Evolutionary conservation across 2,888 invertebrate species (phyloP).

Genomic region (Drosophila peninsularis): DNA sequence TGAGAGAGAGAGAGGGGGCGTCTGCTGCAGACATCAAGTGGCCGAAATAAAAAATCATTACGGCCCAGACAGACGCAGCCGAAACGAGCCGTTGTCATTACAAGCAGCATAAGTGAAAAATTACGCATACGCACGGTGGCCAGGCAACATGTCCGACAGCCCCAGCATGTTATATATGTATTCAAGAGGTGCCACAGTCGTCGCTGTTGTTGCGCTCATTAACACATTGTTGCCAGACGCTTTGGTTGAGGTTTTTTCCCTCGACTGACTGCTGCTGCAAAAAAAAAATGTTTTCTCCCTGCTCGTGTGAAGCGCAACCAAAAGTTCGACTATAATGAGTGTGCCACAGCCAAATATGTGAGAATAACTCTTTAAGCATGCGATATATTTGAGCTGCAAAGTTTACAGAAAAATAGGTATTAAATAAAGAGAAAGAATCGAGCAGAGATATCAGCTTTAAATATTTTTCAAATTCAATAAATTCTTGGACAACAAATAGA

Average conservation of each 20-base stretch:
- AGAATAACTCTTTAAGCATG: background rate
- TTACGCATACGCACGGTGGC: slow-evolving; percentile 73
- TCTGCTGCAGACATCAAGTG: slow-evolving; percentile 55
- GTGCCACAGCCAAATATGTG: slow-evolving; percentile 4
- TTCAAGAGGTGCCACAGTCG: slow-evolving; percentile 25
- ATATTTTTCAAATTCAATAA: too few species aligned
- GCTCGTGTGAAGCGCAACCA: slow-evolving; percentile 9
- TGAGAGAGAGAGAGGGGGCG: background rate
- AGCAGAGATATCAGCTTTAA: too few species aligned
- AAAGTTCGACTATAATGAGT: slow-evolving; percentile 18
- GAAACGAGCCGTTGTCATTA: slow-evolving; percentile 49
- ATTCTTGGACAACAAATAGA: too few species aligned
- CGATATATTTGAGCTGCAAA: background rate
- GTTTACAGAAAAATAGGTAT: background rate
- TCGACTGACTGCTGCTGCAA: slow-evolving; percentile 6
- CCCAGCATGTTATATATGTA: slow-evolving; percentile 34
- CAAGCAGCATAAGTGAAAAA: slow-evolving; percentile 65
- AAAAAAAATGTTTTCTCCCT: slow-evolving; percentile 9
- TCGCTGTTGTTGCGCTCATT: slow-evolving; percentile 51
- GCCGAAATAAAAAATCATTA: slow-evolving; percentile 71
- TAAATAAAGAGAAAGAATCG: too few species aligned
- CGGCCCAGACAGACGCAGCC: background rate
- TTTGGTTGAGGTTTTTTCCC: slow-evolving; percentile 34
- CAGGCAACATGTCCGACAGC: slow-evolving; percentile 23
- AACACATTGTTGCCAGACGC: slow-evolving; percentile 58